Evolutionary conservation across 1,140 invertebrate genomes (phyloP).

Genomic region (Limonius californicus): DNA sequence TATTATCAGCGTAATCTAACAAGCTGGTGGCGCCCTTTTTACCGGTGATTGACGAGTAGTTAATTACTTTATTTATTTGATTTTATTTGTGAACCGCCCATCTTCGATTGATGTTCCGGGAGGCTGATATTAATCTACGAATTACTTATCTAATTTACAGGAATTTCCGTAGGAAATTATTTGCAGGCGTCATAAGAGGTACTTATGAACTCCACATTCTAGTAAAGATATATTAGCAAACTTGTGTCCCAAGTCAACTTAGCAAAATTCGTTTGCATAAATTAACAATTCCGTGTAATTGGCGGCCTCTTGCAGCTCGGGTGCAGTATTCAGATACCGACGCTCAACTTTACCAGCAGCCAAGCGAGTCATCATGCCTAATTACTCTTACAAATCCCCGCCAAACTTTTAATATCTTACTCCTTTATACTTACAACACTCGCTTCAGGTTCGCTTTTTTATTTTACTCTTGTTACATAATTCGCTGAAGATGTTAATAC

Average conservation of each 20-base stretch:
- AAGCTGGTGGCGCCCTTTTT: too few relatives aligned
- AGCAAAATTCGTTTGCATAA: constrained; percentile 34
- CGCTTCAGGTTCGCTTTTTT: constrained; percentile 10
- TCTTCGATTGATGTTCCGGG: too few relatives aligned
- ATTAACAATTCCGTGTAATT: constrained; percentile 36
- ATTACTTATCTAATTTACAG: too few relatives aligned
- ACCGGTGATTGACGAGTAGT: too few relatives aligned
- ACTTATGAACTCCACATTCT: neutral
- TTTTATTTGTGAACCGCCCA: too few relatives aligned
- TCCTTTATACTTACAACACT: constrained; percentile 15
- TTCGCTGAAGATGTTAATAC: constrained; percentile 15
- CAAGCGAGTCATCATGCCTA: constrained; percentile 29
- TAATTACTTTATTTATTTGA: too few relatives aligned
- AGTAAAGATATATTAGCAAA: constrained; percentile 15
- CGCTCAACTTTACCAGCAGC: constrained; percentile 5
- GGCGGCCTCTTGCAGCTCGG: constrained; percentile 21
- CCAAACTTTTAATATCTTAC: constrained; percentile 32
- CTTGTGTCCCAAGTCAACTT: constrained; percentile 23
- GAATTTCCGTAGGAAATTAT: too few relatives aligned
- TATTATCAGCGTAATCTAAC: too few relatives aligned
- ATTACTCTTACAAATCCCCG: constrained; percentile 33
- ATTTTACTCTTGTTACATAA: constrained; percentile 10
- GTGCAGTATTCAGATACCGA: constrained; percentile 21
- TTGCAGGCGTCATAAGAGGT: neutral
- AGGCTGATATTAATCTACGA: too few relatives aligned